Evolutionary conservation across 2,113 vertebrate species (phyloP).

Genomic region (Halcyon senegalensis): DNA sequence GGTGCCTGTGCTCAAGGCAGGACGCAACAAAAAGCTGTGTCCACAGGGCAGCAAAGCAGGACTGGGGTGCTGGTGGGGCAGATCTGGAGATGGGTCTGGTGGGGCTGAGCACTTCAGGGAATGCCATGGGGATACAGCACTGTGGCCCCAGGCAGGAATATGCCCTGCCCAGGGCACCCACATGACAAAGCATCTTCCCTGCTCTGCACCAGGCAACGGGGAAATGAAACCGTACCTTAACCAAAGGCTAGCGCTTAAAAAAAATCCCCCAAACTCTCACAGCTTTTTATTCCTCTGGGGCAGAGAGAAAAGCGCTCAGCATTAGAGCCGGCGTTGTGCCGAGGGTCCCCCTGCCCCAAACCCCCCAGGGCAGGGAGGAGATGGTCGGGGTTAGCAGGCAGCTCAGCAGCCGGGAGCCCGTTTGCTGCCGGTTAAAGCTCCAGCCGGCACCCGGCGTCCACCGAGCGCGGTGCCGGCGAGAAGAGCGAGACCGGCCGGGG

Average conservation of each 20-base stretch:
- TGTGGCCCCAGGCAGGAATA: background rate
- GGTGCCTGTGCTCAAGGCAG: fast-evolving
- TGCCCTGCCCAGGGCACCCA: background rate
- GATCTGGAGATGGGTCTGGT: background rate
- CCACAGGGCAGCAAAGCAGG: background rate
- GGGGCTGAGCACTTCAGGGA: background rate
- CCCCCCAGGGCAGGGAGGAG: background rate
- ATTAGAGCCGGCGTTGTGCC: fast-evolving
- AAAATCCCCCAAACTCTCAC: background rate
- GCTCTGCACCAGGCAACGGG: background rate
- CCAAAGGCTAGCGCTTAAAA: background rate
- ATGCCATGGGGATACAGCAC: background rate
- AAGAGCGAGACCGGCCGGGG: background rate
- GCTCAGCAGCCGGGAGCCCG: background rate
- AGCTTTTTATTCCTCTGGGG: background rate
- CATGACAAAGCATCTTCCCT: fast-evolving
- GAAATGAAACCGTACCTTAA: background rate
- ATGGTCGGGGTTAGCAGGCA: background rate
- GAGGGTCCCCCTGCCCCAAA: background rate
- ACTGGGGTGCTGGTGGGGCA: background rate
- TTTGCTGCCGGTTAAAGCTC: slow-evolving; percentile 59
- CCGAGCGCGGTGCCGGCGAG: background rate
- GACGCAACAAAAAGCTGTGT: background rate
- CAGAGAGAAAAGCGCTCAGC: background rate
- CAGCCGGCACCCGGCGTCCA: slow-evolving; percentile 4